phyloP scores from a whole-genome alignment of 2,113 vertebrate genomes.

The Orycteropus afer region DNA sequence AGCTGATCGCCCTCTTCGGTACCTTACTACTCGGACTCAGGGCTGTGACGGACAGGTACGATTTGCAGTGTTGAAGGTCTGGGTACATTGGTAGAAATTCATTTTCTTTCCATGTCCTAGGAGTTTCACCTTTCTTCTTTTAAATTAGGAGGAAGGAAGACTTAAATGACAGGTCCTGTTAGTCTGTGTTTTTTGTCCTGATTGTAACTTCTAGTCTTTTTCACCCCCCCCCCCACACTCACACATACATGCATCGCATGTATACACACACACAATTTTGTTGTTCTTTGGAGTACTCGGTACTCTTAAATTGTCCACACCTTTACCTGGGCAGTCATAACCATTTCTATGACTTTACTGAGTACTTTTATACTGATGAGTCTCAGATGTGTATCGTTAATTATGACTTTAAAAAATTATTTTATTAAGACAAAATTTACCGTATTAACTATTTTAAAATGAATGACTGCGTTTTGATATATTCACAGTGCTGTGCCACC shows the following conservation, averaged over 20 bases:
- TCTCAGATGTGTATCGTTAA: neutral
- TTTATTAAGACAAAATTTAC: neutral
- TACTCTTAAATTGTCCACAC: neutral
- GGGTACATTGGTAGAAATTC: neutral
- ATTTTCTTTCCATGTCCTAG: neutral
- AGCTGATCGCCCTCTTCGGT: conserved; percentile 91
- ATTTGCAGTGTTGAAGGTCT: rapidly evolving
- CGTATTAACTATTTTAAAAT: conserved; percentile 11
- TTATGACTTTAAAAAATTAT: neutral
- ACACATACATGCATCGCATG: neutral
- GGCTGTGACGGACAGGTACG: conserved; percentile 92
- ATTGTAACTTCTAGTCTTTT: neutral
- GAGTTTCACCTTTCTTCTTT: neutral
- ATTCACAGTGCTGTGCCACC: neutral
- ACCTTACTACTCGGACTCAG: conserved; percentile 87
- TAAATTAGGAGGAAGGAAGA: neutral
- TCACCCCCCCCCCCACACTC: neutral
- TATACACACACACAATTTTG: neutral
- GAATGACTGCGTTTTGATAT: neutral
- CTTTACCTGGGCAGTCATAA: neutral
- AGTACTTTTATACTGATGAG: neutral
- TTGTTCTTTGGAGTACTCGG: neutral
- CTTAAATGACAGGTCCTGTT: neutral
- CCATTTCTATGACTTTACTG: neutral
- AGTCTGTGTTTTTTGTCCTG: neutral